Percentiles rank a stretch among this genome's conserved stretches.
Evolutionary conservation across 2,797 vertebrate genomes (phyloP).

Genomic region (Sebastes hubbsi): DNA sequence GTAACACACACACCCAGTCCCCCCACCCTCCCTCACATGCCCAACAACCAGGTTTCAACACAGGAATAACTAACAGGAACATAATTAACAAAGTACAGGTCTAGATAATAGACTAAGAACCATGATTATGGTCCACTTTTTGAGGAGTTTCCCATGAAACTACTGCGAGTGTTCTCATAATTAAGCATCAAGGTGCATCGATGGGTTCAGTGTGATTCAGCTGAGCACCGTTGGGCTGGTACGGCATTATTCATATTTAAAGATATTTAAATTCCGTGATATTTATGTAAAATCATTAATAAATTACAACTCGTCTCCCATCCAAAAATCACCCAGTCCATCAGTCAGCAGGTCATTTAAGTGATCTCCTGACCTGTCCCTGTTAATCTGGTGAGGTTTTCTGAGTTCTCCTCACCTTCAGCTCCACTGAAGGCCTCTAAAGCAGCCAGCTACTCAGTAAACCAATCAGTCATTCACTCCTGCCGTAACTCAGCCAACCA

Average conservation of each 20-base stretch:
- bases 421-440: conserved; percentile 27
- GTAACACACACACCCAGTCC: conserved; percentile 24
- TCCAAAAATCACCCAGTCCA: background rate
- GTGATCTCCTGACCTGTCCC: conserved; percentile 9
- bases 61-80: background rate
- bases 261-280: background rate
- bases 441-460: conserved; percentile 20
- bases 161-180: background rate
- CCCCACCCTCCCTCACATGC: conserved; percentile 11
- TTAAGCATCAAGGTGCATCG: background rate
- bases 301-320: background rate
- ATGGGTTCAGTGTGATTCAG: background rate
- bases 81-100: conserved; percentile 1
- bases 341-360: conserved; percentile 8
- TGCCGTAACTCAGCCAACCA: conserved; percentile 37
- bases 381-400: conserved; percentile 25
- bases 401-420: conserved; percentile 32
- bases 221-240: background rate
- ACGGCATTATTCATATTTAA: background rate
- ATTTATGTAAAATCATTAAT: background rate
- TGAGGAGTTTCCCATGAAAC: background rate
- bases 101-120: background rate
- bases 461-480: conserved; percentile 36
- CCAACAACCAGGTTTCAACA: conserved; percentile 17
- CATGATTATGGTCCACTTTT: background rate